A percentile compares a stretch with the other conserved stretches of the same genome.
phyloP scores from a whole-genome alignment of 2,888 invertebrate species.

The Unio delphinus region DNA sequence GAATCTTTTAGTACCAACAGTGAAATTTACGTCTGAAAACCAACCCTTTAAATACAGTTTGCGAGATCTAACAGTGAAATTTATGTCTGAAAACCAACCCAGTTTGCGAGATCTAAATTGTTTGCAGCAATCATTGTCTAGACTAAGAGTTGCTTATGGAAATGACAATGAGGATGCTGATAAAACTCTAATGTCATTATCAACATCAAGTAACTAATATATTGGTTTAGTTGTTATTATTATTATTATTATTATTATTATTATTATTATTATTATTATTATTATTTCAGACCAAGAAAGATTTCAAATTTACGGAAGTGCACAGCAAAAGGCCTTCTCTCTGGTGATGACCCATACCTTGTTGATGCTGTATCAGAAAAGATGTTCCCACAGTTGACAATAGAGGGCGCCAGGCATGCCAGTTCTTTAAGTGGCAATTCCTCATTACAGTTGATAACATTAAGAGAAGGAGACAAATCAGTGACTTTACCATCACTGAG shows the following conservation, averaged over 20 bases:
- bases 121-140: background rate
- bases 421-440: slow-evolving; percentile 33
- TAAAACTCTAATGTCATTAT: background rate
- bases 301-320: slow-evolving; percentile 39
- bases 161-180: background rate
- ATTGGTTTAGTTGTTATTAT: too few relatives aligned
- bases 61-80: background rate
- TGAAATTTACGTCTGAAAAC: too few relatives aligned
- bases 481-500: slow-evolving; percentile 71
- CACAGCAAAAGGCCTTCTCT: slow-evolving; percentile 53
- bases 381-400: slow-evolving; percentile 69
- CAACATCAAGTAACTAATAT: background rate
- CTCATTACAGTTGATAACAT: slow-evolving; percentile 67
- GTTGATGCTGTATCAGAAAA: slow-evolving; percentile 70
- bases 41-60: background rate
- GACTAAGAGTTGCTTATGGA: background rate
- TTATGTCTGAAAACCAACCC: too few relatives aligned
- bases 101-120: background rate
- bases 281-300: slow-evolving; percentile 45
- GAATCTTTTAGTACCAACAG: too few relatives aligned
- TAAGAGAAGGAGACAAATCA: slow-evolving; percentile 70
- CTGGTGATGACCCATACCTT: slow-evolving; percentile 74
- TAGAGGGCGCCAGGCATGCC: slow-evolving; percentile 38
- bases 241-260: too few relatives aligned
- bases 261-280: slow-evolving; percentile 2